phyloP scores from a whole-genome alignment of 2,797 vertebrate species.

The Falco novaeseelandiae region DNA sequence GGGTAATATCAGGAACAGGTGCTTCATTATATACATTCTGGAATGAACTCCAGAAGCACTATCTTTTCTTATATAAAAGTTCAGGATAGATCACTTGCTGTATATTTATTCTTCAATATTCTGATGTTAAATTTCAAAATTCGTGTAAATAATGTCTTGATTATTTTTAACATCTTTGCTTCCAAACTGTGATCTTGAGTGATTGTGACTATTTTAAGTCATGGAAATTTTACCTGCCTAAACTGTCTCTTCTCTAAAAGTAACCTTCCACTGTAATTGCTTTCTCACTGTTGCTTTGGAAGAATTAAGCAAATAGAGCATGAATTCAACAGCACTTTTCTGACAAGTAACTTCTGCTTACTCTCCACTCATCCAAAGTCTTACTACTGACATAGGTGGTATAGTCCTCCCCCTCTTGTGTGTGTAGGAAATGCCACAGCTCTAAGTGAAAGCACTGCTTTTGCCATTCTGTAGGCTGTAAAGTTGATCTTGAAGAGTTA shows the following conservation, averaged over 20 bases:
- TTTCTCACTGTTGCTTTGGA: background rate
- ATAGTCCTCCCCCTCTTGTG: background rate
- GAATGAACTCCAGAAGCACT: background rate
- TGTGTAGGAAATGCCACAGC: background rate
- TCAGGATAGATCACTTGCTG: background rate
- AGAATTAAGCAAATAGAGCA: background rate
- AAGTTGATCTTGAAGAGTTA: background rate
- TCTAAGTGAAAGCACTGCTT: background rate
- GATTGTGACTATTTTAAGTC: background rate
- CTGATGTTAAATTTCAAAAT: background rate
- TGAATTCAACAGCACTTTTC: background rate
- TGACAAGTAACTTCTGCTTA: background rate
- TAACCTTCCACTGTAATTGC: background rate
- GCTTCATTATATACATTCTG: background rate
- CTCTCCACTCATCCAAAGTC: background rate
- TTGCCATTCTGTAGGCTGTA: background rate
- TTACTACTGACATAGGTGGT: background rate
- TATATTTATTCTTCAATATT: background rate
- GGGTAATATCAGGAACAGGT: background rate
- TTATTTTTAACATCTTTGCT: background rate
- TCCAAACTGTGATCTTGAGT: background rate
- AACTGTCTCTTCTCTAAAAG: background rate
- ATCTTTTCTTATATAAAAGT: background rate
- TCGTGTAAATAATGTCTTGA: background rate
- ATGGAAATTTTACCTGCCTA: background rate